These are phyloP conservation scores for Diabrotica balteata DNA, from an alignment of 2,888 invertebrate species.

Conservation along the genomic window DNA sequence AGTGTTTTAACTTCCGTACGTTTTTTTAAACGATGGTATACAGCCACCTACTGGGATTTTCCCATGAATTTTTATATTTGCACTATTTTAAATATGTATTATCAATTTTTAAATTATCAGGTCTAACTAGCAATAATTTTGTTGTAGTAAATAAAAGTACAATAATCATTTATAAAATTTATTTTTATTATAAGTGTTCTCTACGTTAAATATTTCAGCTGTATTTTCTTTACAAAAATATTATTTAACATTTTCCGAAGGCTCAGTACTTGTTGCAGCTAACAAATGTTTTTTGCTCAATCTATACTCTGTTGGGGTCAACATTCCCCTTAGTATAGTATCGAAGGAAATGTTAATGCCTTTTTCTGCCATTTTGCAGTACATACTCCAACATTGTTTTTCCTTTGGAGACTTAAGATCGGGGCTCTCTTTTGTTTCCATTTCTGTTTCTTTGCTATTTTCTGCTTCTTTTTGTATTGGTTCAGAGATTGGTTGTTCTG, in stretches of 20 bases:
- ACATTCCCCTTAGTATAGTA: conserved; percentile 73
- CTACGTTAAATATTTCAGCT: no score
- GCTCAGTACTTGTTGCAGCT: conserved; percentile 1
- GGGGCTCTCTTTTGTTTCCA: conserved; percentile 19
- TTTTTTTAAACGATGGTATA: no score
- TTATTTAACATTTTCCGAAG: conserved; percentile 18
- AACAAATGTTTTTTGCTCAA: conserved; percentile 60
- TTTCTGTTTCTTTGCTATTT: conserved; percentile 26
- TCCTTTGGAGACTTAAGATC: conserved; percentile 51
- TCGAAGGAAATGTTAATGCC: conserved; percentile 74
- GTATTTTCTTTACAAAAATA: conserved; percentile 2
- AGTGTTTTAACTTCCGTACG: no score
- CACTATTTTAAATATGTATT: no score
- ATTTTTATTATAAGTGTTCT: no score
- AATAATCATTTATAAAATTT: no score
- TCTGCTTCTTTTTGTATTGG: conserved; percentile 5
- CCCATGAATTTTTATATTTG: no score
- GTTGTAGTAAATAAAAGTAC: no score
- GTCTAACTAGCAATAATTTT: no score
- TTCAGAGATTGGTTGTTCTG: neutral
- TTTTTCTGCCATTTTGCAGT: conserved; percentile 72
- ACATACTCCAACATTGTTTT: conserved; percentile 72
- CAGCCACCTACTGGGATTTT: no score
- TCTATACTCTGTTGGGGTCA: conserved; percentile 76
- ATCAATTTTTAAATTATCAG: no score